phyloP scores from a whole-genome alignment of 2,888 invertebrate genomes.

The Nineta flava region DNA sequence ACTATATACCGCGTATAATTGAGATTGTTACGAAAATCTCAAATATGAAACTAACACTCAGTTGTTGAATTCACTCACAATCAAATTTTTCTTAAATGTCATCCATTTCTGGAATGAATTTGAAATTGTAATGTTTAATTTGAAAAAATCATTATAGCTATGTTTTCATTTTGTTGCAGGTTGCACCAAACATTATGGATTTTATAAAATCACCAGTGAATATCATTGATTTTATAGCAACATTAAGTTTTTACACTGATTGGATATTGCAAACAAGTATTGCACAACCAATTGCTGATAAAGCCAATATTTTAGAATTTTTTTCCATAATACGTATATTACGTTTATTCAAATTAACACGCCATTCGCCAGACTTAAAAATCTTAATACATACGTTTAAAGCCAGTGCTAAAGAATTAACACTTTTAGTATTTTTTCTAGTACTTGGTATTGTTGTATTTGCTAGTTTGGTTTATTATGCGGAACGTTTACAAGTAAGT shows the following conservation, averaged over 20 bases:
- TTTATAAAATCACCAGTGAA: constrained; percentile 95
- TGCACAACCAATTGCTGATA: constrained; percentile 50
- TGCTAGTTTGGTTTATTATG: constrained; percentile 95
- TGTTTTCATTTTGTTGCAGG: not conserved
- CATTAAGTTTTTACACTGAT: not conserved
- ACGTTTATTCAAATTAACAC: constrained; percentile 90
- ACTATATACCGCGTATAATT: no score
- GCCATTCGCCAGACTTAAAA: constrained; percentile 94
- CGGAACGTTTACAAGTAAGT: constrained; percentile 78
- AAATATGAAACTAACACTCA: no score
- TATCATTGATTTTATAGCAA: constrained; percentile 86
- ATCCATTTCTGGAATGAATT: no score
- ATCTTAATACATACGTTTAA: constrained; percentile 96
- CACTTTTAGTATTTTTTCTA: constrained; percentile 91
- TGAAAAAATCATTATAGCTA: no score
- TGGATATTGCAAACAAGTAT: constrained; percentile 1
- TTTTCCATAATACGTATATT: constrained; percentile 95
- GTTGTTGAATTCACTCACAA: no score
- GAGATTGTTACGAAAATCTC: no score
- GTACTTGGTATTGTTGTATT: constrained; percentile 96
- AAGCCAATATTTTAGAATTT: constrained; percentile 92
- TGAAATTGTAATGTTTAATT: no score
- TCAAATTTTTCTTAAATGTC: no score
- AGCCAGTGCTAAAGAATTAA: constrained; percentile 92
- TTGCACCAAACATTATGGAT: constrained; percentile 84